Base-by-base conservation (phyloP, 2,888 invertebrate species). In the Drosophila buzzatii region DNA sequence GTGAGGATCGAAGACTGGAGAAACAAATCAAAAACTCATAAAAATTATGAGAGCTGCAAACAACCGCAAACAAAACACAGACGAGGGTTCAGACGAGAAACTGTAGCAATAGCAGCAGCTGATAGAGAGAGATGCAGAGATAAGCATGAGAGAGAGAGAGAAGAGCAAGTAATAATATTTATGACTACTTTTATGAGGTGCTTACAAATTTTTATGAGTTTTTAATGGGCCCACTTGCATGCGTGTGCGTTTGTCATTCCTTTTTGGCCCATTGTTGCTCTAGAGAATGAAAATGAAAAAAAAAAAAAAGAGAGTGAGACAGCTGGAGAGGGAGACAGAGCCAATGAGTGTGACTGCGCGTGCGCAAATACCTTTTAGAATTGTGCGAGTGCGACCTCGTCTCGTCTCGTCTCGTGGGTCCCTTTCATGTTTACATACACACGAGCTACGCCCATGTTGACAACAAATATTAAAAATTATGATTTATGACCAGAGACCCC, bases 141-240 rank as follows among this genome's bases (percentile, higher is more conserved):
- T 9, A 9, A 33, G 33, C 33, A 9, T 18, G 18, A 5, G 14
- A 55, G 39, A 45, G 44, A 37, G 45, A 37, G 57, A 44, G 55
- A 53, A 76, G 73, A 73, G 75, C 57, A 75, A 89, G 80, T 82
- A 91, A 91, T 89, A 91, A 90, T 91, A 92, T 92, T 92, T 92
- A 92, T 92, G 92, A 92, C 92, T 91, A 91, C 90, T 92, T 93
- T 93, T 93, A 93, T 93, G 93, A 93, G 92, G 93, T 93, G 92
- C 90, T 92, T 93, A 93, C 93, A 93, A 92, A 92, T 92, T 92
- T 93, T 92, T 93, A 93, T 91, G 92, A 90, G 89, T 91, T 93
- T 93, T 93, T 93, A 93, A 93, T 93, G 91, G 92, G 88, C 85
- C 57, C 78, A 78, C 66, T 72, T 73, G 80, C 74, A 73, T 64